Base-by-base conservation (phyloP, 2,888 invertebrate species). In the Barypeithes pellucidus region DNA sequence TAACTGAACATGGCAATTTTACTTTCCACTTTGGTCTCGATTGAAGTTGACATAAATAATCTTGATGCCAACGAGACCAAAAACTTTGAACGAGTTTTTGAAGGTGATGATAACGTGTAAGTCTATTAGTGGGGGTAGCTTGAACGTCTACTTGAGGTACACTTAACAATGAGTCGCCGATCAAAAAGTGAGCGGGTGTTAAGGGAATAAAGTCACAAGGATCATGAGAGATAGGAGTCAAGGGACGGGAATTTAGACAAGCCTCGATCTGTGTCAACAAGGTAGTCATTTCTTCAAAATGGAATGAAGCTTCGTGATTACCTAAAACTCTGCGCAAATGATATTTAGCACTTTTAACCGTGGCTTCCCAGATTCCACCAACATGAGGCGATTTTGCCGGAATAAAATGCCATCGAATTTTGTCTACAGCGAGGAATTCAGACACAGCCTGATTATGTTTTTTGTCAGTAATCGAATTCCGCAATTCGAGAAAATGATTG, bases 131-230 rank as follows among this genome's bases (percentile, higher is more conserved):
- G 3, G 8, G 8, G 3, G 9, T 9, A 7, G 3, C 36, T 3
- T 2, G 8, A 2, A 36, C 36, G 12, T 36, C 36, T 36, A 2
- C 5, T 9, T 36, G 5, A 36, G 36, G 36, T 11, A 12, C 2
- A 2, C 5, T 9, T 2, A 9, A 2, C 2, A 36, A 12, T 9
- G 36, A 3, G 3, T 36, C 36, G 14, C 47, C 47, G 4, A 47
- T 11, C 1, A 47, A 11, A 47, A 76, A 77, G 43, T 76, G 73
- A 2, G 70, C 74, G 0, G 75, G 77, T 9, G 76, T 76, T 0
- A 76, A 47, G 1, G 54, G 36, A 3, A 9, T 11, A 2, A 72
- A 36, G 9, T 63, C 60, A 3, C 61, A 39, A 0, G 71, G 59
- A 36, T 74, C 67, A 18, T 5, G 2, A 8, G 67, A 60, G 11